Evolutionary conservation across 2,113 vertebrate genomes (phyloP).

Genomic region (Solenodon paradoxus): DNA sequence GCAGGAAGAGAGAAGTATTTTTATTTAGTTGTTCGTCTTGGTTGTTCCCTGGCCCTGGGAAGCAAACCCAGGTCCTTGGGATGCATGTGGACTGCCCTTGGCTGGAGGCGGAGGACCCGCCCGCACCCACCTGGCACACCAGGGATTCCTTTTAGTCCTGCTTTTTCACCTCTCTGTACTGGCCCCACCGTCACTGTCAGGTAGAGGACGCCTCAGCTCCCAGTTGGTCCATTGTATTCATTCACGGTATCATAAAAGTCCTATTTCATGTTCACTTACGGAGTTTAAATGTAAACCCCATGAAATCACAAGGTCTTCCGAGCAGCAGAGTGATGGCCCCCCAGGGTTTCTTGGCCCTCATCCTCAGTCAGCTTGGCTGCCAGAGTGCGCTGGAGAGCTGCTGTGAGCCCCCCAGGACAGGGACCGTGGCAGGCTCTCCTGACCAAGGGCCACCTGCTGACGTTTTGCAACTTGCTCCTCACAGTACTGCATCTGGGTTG

Average conservation of each 20-base stretch:
- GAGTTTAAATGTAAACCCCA: neutral
- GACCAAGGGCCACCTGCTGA: neutral
- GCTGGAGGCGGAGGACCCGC: too few relatives aligned
- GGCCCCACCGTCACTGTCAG: neutral
- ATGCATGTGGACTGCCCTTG: too few relatives aligned
- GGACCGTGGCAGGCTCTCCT: neutral
- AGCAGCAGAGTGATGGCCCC: neutral
- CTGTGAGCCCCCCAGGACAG: neutral
- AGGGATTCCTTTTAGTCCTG: neutral
- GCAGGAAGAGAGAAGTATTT: too few relatives aligned
- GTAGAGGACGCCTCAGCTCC: neutral
- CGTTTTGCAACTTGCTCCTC: neutral
- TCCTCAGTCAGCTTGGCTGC: neutral
- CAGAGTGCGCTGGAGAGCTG: neutral
- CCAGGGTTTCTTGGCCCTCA: neutral
- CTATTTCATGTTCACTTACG: neutral
- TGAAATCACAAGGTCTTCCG: neutral
- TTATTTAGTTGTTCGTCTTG: too few relatives aligned
- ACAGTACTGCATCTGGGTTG: conserved; percentile 98
- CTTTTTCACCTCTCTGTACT: neutral
- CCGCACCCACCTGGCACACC: too few relatives aligned
- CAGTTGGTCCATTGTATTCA: neutral
- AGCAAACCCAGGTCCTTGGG: too few relatives aligned
- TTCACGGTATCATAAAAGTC: neutral
- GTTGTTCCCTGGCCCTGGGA: too few relatives aligned